Base-by-base conservation (phyloP, 2,888 invertebrate species). In the Drosophila tripunctata region DNA sequence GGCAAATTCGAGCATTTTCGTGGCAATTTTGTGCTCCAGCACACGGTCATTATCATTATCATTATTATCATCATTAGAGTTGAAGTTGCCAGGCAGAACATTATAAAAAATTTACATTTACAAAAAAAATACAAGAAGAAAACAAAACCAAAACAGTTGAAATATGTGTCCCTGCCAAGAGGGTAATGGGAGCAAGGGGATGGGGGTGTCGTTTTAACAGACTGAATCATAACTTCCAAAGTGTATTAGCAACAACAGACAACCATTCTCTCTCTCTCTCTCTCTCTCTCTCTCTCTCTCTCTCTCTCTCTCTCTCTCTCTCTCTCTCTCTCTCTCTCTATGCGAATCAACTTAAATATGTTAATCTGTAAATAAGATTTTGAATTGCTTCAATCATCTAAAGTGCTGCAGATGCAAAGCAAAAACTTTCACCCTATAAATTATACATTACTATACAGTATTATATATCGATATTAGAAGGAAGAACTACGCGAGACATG, bases 1-100 rank as follows among this genome's bases (percentile, higher is more conserved):
- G 69, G 52, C 75, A 72, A 75, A 75, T 64, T 72, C 50, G 30
- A 75, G 48, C 70, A 70, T 75, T 72, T 72, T 69, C 48, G 58
- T 64, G 64, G 70, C 64, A 63, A 63, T 69, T 69, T 57, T 22
- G 58, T 58, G 68, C 47, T 50, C 10, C 48, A 52, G 38, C 68
- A 68, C 58, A 64, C 65, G 55, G 48, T 61, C 65, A 73, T 73
- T 75, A 75, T 69, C 72, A 75, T 72, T 74, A 56, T 48, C 62
- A 50, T 62, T 48, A 56, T 48, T 70, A 72, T 72, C 70, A 72
- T 68, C 71, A 75, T 72, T 69, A 72, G 50, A 17, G 51, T 6
- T 15, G 27, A 19, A 56, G 47, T 43, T 47, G 61, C 40, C 38
- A n/a, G 33, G 50, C 38, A n/a, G 57, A 35, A 56, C 52, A 69